These are phyloP conservation scores for Drosophila demipolita DNA, from an alignment of 2,888 invertebrate species.

Conservation along the genomic window DNA sequence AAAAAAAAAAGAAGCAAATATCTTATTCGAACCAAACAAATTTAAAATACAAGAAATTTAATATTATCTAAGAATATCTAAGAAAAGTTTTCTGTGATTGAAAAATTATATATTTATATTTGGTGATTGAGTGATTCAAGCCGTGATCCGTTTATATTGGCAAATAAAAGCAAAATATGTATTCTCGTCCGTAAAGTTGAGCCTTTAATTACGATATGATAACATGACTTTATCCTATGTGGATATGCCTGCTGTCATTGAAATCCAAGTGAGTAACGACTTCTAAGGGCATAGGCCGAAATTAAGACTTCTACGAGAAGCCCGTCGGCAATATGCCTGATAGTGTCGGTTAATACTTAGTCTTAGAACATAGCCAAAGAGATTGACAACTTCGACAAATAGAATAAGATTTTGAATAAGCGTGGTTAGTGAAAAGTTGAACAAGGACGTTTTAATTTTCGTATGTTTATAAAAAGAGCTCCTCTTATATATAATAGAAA, in stretches of 20 bases:
- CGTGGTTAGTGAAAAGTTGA: background rate
- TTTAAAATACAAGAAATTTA: background rate
- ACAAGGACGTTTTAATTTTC: background rate
- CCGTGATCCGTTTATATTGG: background rate
- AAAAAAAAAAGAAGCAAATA: background rate
- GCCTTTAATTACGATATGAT: constrained; percentile 47
- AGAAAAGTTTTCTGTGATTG: constrained; percentile 13
- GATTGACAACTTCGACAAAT: background rate
- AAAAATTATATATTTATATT: background rate
- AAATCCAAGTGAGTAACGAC: constrained; percentile 88
- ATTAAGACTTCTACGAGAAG: background rate
- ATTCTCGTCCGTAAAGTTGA: background rate
- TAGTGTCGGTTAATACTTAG: background rate
- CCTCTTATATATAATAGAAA: background rate
- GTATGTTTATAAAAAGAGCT: background rate
- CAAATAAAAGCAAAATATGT: background rate
- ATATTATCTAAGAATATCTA: background rate
- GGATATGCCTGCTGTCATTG: constrained; percentile 91
- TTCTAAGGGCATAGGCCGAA: no score
- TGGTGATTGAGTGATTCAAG: constrained; percentile 1
- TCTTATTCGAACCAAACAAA: background rate
- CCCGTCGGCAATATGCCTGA: background rate
- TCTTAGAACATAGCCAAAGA: background rate
- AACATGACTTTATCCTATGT: constrained; percentile 90
- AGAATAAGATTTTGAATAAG: background rate